These are phyloP conservation scores for Drosophila borealis DNA, from an alignment of 2,888 invertebrate genomes.

Conservation along the genomic window DNA sequence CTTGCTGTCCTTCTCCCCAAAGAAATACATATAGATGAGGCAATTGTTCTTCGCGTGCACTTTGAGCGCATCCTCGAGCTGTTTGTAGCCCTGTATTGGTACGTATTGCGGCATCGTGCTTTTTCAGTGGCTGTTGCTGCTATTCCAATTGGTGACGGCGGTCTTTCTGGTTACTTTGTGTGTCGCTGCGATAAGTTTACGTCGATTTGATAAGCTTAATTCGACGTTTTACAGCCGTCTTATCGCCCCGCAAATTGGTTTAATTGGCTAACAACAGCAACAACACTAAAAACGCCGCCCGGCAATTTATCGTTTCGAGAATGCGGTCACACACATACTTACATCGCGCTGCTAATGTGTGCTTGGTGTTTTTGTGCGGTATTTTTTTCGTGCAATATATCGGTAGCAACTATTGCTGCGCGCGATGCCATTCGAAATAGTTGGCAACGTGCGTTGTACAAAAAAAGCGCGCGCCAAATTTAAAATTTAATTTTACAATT, in stretches of 20 bases:
- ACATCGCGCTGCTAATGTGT: conserved; percentile 32
- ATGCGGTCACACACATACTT: conserved; percentile 13
- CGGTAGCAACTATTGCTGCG: not conserved
- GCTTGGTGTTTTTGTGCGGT: conserved; percentile 4
- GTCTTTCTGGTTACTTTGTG: not conserved
- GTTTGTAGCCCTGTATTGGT: conserved; percentile 40
- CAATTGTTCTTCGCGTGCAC: conserved; percentile 27
- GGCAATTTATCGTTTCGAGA: conserved; percentile 12
- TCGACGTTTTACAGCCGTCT: conserved; percentile 28
- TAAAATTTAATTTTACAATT: not conserved
- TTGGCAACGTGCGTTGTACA: not conserved
- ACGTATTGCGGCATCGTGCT: conserved; percentile 58
- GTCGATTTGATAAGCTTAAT: conserved; percentile 5
- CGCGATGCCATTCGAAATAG: not conserved
- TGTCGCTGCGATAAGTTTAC: conserved; percentile 23
- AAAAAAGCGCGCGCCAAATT: conserved; percentile 1
- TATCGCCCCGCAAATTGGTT: conserved; percentile 21
- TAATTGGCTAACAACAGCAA: conserved; percentile 7
- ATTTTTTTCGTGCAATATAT: not conserved
- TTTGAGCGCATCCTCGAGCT: conserved; percentile 55
- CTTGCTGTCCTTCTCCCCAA: conserved; percentile 81
- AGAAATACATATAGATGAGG: conserved; percentile 70
- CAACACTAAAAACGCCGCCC: conserved; percentile 11
- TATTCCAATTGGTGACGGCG: not conserved
- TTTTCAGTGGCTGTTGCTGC: not conserved